Evolutionary conservation across 2,888 invertebrate genomes (phyloP), one percentile per base, ranked within the genome.

Genomic region (Tanypteryx hageni): DNA sequence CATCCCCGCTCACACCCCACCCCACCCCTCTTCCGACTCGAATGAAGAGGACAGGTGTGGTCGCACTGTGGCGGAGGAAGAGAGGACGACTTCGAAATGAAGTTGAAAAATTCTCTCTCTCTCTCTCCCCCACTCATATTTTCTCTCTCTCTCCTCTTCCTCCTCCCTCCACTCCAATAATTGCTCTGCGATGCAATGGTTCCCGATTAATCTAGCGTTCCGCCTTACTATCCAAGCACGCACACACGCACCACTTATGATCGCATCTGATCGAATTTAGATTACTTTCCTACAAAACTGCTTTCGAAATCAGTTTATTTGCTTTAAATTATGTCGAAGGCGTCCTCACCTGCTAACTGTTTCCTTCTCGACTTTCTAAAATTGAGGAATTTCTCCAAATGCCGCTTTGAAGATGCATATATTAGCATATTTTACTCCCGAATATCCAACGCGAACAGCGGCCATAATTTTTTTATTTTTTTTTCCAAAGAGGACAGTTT

Each of bases 241-340:
- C 44, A 16, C 16, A 44, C 10, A 13, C 44, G 18, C 56, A 57
- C 56, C 18, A 83, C 89, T 64, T 61, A n/a, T 13, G 64, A 10
- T 16, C n/a, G 5, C 61, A 0, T 4, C 16, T 5, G 59, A 64
- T 85, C 22, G 59, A n/a, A 85, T 59, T 59, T n/a, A 85, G 59
- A 31, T 61, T 31, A 61, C 27, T 18, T 59, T 8, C 18, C 61
- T 2, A 16, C 22, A 16, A 61, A 16, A 16, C 13, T 18, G 31
- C 89, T 18, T 89, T 89, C 64, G 18, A 89, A 89, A 89, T 89
- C 89, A 64, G 89, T 89, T 64, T 89, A 89, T 89, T 89, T 89
- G 64, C 31, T 89, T 89, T 10, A 68, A 89, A 89, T 86, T 64
- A 22, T 61, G 18, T 61, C 16, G 4, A 59, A 89, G 16, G 59